Base-by-base conservation (phyloP, 2,888 invertebrate genomes). In the Elmis aenea region DNA sequence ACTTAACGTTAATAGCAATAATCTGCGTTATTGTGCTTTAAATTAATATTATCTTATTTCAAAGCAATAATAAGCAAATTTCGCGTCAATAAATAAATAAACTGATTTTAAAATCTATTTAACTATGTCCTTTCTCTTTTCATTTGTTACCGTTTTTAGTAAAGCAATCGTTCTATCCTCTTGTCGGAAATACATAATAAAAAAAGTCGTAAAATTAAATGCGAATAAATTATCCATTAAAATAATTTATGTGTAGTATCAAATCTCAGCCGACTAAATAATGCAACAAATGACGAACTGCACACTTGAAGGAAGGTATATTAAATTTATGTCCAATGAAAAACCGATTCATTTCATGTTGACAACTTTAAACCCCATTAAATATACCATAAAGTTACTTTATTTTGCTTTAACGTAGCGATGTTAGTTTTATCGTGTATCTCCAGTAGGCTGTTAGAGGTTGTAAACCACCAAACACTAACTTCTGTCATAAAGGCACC, bases 361-460 rank as follows among this genome's bases (percentile, higher is more conserved):
- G 59, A 59, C 59, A 58, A 59, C 55, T 59, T 59, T 59, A 59
- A 58, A 57, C 57, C 52, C 58, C 57, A 56, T 59, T 58, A 59
- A 59, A 57, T 53, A 53, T 53, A 53, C 57, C 53, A 59, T 61
- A 58, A 61, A 61, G 43, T 52, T 41, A 46, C 51, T 59, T 58
- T 57, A 58, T 58, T 58, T 55, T 57, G 55, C 57, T 57, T 52
- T 53, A 52, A 55, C 51, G 52, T 51, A 45, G 49, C 51, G 50
- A 52, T 52, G 51, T 50, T 55, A 53, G 51, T 51, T 55, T 55
- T 57, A 53, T 54, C 54, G 50, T 49, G 46, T 46, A 45, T 50
- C 46, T 46, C 39, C 45, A 41, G 45, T 45, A 45, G 44, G 47
- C 44, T 38, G 38, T 45, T 45, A 46, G 37, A 41, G 38, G 40